Evolutionary conservation across 1,140 invertebrate species (phyloP).

Genomic region (Microplitis mediator): DNA sequence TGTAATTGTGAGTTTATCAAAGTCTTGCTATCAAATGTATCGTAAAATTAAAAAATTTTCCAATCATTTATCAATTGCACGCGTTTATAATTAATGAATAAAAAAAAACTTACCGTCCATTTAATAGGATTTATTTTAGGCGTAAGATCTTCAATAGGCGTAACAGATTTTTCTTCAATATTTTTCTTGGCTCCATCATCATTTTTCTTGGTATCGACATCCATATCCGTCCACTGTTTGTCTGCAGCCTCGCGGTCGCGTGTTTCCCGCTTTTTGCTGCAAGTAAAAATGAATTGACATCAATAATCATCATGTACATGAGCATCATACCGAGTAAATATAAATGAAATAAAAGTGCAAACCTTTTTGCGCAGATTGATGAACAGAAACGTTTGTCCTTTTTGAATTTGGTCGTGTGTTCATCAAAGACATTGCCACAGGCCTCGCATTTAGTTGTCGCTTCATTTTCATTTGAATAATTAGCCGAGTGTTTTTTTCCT

Average conservation of each 20-base stretch:
- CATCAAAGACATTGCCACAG: slow-evolving; percentile 72
- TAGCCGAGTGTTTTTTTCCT: slow-evolving; percentile 56
- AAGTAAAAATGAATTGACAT: slow-evolving; percentile 5
- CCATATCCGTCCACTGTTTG: slow-evolving; percentile 57
- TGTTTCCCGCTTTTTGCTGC: slow-evolving; percentile 57
- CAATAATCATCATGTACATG: not conserved
- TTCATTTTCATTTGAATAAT: slow-evolving; percentile 57
- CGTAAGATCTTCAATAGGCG: slow-evolving; percentile 56
- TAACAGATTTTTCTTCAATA: slow-evolving; percentile 61
- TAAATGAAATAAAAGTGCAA: slow-evolving; percentile 24
- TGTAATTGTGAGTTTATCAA: no score
- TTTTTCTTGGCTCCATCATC: slow-evolving; percentile 59
- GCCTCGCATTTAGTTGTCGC: slow-evolving; percentile 77
- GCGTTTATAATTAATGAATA: not conserved
- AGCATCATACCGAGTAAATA: not conserved
- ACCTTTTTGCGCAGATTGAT: slow-evolving; percentile 74
- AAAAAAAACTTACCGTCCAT: slow-evolving; percentile 69
- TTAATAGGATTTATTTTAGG: slow-evolving; percentile 74
- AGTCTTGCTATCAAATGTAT: no score
- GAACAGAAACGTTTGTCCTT: slow-evolving; percentile 83
- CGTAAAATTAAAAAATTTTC: no score
- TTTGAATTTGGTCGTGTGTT: slow-evolving; percentile 73
- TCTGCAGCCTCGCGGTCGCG: slow-evolving; percentile 45
- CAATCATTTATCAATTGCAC: no score
- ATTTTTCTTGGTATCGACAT: slow-evolving; percentile 47